phyloP scores from a whole-genome alignment of 2,888 invertebrate species.

The Cephus spinipes region DNA sequence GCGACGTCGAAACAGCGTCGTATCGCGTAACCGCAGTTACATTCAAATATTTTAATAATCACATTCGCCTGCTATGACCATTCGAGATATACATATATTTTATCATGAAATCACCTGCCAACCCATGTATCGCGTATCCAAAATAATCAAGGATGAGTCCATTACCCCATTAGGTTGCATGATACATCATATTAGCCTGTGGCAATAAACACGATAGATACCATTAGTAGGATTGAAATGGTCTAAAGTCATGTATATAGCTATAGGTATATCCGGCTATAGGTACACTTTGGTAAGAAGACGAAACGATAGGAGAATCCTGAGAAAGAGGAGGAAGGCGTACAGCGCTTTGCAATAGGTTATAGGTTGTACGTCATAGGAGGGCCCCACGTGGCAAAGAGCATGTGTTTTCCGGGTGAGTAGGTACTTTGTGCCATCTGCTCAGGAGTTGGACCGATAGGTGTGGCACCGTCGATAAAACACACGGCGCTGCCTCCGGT shows the following conservation, averaged over 20 bases:
- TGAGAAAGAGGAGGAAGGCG: conserved; percentile 8
- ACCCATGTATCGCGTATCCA: conserved; percentile 14
- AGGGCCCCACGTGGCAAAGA: conserved; percentile 49
- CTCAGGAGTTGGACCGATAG: conserved; percentile 42
- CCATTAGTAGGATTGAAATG: conserved; percentile 59
- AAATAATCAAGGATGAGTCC: conserved; percentile 49
- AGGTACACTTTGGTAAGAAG: not conserved
- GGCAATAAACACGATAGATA: conserved; percentile 37
- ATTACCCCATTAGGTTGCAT: conserved; percentile 52
- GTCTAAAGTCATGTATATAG: conserved; percentile 37
- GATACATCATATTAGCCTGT: conserved; percentile 57
- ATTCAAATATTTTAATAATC: too few species aligned
- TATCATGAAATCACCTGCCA: not conserved
- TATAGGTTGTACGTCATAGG: not conserved
- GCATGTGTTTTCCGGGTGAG: conserved; percentile 52
- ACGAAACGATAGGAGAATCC: not conserved
- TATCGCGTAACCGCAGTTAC: too few species aligned
- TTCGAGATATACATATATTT: too few species aligned
- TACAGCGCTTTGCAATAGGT: not conserved
- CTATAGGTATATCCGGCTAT: not conserved
- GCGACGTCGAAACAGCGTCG: not conserved
- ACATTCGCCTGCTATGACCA: too few species aligned
- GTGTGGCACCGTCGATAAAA: conserved; percentile 42
- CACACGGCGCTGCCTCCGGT: not conserved
- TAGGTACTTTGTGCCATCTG: conserved; percentile 50